Evolutionary conservation across 2,888 invertebrate species (phyloP), one percentile per base, ranked within the genome.

Genomic region (Eupithecia subumbrata): DNA sequence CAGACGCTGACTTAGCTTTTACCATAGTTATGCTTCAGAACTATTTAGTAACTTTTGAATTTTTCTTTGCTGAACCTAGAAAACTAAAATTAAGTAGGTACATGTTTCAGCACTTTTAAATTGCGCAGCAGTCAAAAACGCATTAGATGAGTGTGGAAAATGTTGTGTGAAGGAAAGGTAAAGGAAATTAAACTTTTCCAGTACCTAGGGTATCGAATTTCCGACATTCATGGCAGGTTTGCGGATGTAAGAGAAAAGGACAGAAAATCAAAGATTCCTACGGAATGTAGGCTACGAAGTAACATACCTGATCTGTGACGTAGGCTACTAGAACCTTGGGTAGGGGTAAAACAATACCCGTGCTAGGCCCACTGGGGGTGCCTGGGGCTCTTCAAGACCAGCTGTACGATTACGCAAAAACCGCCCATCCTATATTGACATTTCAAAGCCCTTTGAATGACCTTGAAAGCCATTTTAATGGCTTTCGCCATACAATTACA

Each of bases 71-170:
- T 48, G 14, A n/a, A 64, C 22, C 22, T 71, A 64, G 64, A n/a
- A 64, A 64, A 64, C 25, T 30, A 71, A 64, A 71, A 63, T 63
- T 5, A 5, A 30, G 25, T 5, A 5, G n/a, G 25, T 56, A 71
- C 45, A 71, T 12, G 63, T 45, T 71, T 43, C 64, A 72, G 64
- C 45, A 66, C 71, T 48, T 64, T 64, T 22, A 34, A 52, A 37
- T 37, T 25, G 48, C 25, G 34, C 48, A 48, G 52, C 66, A 72
- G 25, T 72, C 52, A 52, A 67, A 72, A 72, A 45, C 67, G 25
- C 72, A 52, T 67, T 40, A 67, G 37, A 56, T 67, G 52, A 67
- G 72, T 48, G 37, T 72, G 16, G 64, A 48, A 48, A 71, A 60
- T 60, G 16, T 67, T 40, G 37, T n/a, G 66, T 40, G 66, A n/a